Conservation (phyloP, 2,113 vertebrate species). For the Hipposideros armiger region DNA sequence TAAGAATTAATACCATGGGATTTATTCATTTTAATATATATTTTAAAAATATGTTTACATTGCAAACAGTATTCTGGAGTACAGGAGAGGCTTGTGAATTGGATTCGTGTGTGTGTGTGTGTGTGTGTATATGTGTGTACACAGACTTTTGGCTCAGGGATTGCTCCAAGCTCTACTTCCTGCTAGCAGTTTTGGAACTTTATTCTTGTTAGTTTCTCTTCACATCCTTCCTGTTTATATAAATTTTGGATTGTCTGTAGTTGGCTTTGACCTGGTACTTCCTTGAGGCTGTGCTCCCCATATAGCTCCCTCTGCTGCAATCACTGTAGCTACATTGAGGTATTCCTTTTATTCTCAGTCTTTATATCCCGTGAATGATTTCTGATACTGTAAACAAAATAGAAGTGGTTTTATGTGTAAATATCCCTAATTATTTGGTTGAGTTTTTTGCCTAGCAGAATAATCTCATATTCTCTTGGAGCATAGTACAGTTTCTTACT, state of each 20-base stretch:
- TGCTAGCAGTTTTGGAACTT: neutral
- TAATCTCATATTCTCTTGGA: neutral
- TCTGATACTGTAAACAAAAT: neutral
- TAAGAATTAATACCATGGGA: slow-evolving; percentile 18
- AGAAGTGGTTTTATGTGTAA: neutral
- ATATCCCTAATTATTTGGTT: neutral
- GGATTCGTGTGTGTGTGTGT: neutral
- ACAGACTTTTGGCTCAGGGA: neutral
- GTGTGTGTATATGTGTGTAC: neutral
- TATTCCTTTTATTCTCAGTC: slow-evolving; percentile 35
- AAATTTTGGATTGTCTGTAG: slow-evolving; percentile 34
- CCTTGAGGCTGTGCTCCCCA: slow-evolving; percentile 39
- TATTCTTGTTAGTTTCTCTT: slow-evolving; percentile 37
- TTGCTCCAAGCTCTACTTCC: neutral
- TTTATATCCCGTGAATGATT: slow-evolving; percentile 13
- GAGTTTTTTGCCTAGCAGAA: slow-evolving; percentile 47
- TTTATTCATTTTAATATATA: neutral
- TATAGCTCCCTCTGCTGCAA: slow-evolving; percentile 4
- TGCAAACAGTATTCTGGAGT: slow-evolving; percentile 27
- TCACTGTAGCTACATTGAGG: neutral
- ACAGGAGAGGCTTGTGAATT: neutral
- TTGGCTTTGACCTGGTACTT: slow-evolving; percentile 35
- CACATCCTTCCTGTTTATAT: slow-evolving; percentile 56
- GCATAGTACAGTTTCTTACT: neutral
- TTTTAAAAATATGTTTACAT: neutral